Evolutionary conservation across 2,797 vertebrate genomes (phyloP).

Genomic region (Molossus alvarezi): DNA sequence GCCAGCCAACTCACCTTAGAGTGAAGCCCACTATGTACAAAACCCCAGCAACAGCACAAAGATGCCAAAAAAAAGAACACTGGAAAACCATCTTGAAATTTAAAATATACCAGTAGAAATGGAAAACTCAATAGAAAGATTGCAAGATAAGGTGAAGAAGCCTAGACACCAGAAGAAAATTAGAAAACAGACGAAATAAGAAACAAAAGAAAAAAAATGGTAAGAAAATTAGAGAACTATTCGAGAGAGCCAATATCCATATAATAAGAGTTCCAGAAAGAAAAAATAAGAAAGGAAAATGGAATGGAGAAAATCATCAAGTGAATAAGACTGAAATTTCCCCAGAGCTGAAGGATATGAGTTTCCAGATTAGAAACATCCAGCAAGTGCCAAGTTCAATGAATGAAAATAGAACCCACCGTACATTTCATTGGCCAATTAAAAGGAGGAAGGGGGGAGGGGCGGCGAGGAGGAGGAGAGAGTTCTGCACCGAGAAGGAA

Average conservation of each 20-base stretch:
- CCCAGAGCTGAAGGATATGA: conserved; percentile 9
- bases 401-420: conserved; percentile 41
- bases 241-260: not conserved
- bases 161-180: conserved; percentile 25
- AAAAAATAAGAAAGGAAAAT: conserved; percentile 2
- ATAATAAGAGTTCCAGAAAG: conserved; percentile 47
- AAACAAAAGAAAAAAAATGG: not conserved
- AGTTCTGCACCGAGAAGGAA: not conserved
- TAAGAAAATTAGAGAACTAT: not conserved
- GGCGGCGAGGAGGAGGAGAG: not conserved
- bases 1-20: not conserved
- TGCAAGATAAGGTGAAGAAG: not conserved
- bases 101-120: not conserved
- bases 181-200: not conserved
- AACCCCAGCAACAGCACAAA: not conserved
- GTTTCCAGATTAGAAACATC: conserved; percentile 53
- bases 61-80: not conserved
- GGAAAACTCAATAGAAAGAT: not conserved
- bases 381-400: conserved; percentile 41
- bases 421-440: conserved; percentile 26
- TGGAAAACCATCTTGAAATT: not conserved
- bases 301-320: conserved; percentile 65
- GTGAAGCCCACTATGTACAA: not conserved
- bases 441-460: not conserved
- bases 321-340: conserved; percentile 58